These are phyloP conservation scores for Brachionus rubens DNA, from an alignment of 1,140 invertebrate genomes.

Conservation along the genomic window DNA sequence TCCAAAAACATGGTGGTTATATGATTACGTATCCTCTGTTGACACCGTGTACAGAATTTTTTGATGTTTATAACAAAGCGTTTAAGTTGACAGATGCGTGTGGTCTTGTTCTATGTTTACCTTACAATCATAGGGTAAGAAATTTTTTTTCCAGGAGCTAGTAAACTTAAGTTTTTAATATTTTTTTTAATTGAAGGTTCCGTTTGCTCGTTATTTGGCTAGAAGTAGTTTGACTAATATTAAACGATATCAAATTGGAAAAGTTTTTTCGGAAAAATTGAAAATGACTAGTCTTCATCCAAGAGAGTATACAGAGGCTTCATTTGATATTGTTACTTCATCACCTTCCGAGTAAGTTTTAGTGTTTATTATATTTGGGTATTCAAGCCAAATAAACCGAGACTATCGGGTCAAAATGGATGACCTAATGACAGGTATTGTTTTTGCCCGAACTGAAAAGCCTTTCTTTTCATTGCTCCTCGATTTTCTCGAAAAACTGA, in stretches of 20 bases:
- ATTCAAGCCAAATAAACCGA: too few relatives aligned
- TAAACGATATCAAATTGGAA: slow-evolving; percentile 36
- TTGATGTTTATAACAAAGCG: slow-evolving; percentile 27
- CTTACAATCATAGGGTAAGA: slow-evolving; percentile 34
- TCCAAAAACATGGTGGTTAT: slow-evolving; percentile 36
- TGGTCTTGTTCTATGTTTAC: slow-evolving; percentile 34
- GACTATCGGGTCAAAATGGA: too few relatives aligned
- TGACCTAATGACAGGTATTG: too few relatives aligned
- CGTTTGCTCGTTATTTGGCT: slow-evolving; percentile 29
- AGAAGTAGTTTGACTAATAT: slow-evolving; percentile 19
- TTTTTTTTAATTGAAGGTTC: neutral
- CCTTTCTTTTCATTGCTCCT: too few relatives aligned
- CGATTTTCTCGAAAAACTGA: too few relatives aligned
- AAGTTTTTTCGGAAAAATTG: slow-evolving; percentile 21
- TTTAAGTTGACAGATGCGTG: slow-evolving; percentile 16
- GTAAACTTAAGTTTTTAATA: neutral
- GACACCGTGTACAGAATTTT: slow-evolving; percentile 22
- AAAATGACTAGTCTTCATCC: slow-evolving; percentile 29
- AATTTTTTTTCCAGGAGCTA: too few relatives aligned
- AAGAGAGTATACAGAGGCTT: slow-evolving; percentile 11
- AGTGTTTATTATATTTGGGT: too few relatives aligned
- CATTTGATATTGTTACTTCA: slow-evolving; percentile 32
- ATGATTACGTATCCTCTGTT: slow-evolving; percentile 40
- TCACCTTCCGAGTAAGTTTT: neutral
- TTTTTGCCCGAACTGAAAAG: too few relatives aligned